Percentiles rank a stretch among this genome's conserved stretches.
Conservation (phyloP, 1,140 invertebrate genomes). For the Patella vulgata region DNA sequence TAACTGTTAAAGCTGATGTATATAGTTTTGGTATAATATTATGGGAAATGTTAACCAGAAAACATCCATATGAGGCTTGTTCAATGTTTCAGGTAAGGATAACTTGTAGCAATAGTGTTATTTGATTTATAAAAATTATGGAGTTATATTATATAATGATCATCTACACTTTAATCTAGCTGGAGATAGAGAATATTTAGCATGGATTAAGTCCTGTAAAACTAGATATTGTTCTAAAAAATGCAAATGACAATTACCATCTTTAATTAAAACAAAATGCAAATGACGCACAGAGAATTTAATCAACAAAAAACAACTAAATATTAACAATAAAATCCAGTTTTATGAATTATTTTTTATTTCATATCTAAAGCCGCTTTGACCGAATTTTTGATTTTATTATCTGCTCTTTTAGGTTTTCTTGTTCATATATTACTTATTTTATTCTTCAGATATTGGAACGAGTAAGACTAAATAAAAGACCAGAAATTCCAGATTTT, state of each 20-base stretch:
- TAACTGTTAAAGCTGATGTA: constrained; percentile 78
- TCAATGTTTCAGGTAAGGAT: constrained; percentile 55
- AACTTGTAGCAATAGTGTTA: background rate
- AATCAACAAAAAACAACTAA: too few relatives aligned
- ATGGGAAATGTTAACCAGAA: constrained; percentile 95
- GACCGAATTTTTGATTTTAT: too few relatives aligned
- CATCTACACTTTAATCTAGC: constrained; percentile 2
- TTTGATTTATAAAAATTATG: background rate
- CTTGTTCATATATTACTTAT: background rate
- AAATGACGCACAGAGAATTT: too few relatives aligned
- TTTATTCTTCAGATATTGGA: constrained; percentile 48
- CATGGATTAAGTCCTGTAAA: background rate
- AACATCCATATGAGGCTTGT: constrained; percentile 91
- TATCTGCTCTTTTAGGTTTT: too few relatives aligned
- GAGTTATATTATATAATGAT: background rate
- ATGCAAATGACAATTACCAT: too few relatives aligned
- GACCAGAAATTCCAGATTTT: constrained; percentile 45
- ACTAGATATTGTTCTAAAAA: too few relatives aligned
- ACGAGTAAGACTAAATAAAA: constrained; percentile 43
- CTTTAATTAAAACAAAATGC: too few relatives aligned
- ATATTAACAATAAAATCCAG: too few relatives aligned
- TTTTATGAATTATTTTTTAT: too few relatives aligned
- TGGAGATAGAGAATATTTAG: background rate
- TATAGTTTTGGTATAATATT: constrained; percentile 98
- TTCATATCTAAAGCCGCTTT: too few relatives aligned